Base-by-base conservation (phyloP, 2,113 vertebrate genomes). In the Empidonax alnorum region DNA sequence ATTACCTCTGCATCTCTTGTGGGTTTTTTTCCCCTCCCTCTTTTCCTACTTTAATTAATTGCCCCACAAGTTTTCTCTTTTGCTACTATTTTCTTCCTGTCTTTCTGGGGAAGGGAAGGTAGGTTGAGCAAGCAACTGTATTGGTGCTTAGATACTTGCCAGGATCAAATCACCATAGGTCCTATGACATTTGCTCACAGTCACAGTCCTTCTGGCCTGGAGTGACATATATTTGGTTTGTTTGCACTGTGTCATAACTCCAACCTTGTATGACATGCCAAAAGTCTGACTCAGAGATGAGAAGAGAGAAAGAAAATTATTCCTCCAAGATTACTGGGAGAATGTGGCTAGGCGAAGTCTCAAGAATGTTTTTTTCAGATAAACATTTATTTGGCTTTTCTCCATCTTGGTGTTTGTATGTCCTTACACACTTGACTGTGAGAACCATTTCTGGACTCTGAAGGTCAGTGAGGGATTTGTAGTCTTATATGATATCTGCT, bases 11-110 rank as follows among this genome's bases (percentile, higher is more conserved):
- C 18, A 27, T 46, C 9, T 73, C 8, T 42, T 49, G 5, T 11
- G 9, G 10, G 2, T 7, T 19, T 24, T 37, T 35, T 37, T 9
- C 11, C 41, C 0, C 2, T 2, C 6, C 6, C 6, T 28, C 14
- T 75, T 83, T 35, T 30, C 19, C 56, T 66, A 35, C 50, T 68
- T 86, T 58, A 28, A 49, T 58, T 46, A 86, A 71, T n/a, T 68
- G 50, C 75, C 17, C 41, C 1, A 1, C 9, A 65, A 56, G 7
- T 46, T 58, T n/a, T 84, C 12, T 67, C 33, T 86, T 76, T 69
- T 69, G 14, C 14, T 73, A 3, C 39, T 81, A 46, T 58, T 76
- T 18, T 88, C 6, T 73, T 19, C 10, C 3, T 14, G 1, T 41
- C 14, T 58, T 61, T 81, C 41, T 66, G 2, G 1, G 10, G 9